These are phyloP conservation scores for Mustela lutreola DNA, from an alignment of 2,113 vertebrate genomes.

Conservation along the genomic window DNA sequence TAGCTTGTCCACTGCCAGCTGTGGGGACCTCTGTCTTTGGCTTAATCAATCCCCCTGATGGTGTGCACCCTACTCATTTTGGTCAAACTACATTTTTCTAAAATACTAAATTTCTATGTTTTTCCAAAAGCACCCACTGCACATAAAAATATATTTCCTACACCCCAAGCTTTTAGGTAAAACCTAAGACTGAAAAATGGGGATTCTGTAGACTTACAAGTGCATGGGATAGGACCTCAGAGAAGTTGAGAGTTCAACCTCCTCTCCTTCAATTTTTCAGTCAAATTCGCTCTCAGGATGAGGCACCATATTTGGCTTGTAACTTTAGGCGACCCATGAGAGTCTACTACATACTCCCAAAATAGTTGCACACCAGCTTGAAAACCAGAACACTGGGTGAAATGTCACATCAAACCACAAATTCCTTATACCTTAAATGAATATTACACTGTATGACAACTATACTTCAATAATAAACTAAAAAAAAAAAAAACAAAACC, in stretches of 20 bases:
- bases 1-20: neutral
- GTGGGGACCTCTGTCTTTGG: neutral
- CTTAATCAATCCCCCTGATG: neutral
- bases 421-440: neutral
- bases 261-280: conserved; percentile 6
- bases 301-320: neutral
- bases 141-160: neutral
- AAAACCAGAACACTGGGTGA: neutral
- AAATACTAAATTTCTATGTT: neutral
- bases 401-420: neutral
- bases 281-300: neutral
- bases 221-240: neutral
- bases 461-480: neutral
- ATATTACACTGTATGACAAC: neutral
- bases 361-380: neutral
- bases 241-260: neutral
- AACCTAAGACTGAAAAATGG: neutral
- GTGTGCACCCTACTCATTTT: neutral
- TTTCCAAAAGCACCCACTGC: neutral
- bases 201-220: neutral
- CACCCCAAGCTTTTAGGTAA: neutral
- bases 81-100: neutral
- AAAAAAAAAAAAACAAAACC: no score
- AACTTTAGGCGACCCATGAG: neutral
- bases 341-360: neutral